Conservation (phyloP, 2,797 vertebrate genomes). For the Taenioides sp. region DNA sequence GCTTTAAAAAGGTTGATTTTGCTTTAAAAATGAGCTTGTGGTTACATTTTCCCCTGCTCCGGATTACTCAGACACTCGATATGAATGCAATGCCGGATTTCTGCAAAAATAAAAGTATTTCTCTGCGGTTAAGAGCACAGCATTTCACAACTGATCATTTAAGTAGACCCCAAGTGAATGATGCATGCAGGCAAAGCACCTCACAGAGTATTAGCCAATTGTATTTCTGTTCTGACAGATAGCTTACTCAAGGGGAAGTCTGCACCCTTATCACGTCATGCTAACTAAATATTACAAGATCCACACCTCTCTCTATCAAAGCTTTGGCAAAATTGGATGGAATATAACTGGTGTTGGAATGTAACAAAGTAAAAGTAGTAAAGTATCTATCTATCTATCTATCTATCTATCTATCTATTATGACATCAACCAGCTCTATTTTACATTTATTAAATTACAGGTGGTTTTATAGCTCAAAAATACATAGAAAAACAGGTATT, state of each 20-base stretch:
- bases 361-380: no score
- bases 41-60: background rate
- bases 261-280: conserved; percentile 44
- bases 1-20: no score
- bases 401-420: no score
- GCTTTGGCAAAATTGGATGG: conserved; percentile 31
- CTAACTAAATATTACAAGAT: conserved; percentile 52
- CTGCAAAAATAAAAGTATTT: background rate
- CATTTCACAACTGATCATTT: conserved; percentile 26
- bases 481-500: no score
- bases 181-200: conserved; percentile 23
- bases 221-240: conserved; percentile 33
- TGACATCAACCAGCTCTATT: no score
- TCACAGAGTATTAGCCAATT: conserved; percentile 30
- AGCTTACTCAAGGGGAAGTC: conserved; percentile 39
- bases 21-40: background rate
- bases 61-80: background rate
- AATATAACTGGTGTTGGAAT: no score
- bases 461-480: no score
- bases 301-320: conserved; percentile 21
- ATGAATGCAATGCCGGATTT: background rate
- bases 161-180: conserved; percentile 34
- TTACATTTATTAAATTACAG: no score
- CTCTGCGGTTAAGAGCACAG: conserved; percentile 12
- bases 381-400: no score